Conservation (phyloP, 1,140 invertebrate species). For the Pseudobourletiella spinata region DNA sequence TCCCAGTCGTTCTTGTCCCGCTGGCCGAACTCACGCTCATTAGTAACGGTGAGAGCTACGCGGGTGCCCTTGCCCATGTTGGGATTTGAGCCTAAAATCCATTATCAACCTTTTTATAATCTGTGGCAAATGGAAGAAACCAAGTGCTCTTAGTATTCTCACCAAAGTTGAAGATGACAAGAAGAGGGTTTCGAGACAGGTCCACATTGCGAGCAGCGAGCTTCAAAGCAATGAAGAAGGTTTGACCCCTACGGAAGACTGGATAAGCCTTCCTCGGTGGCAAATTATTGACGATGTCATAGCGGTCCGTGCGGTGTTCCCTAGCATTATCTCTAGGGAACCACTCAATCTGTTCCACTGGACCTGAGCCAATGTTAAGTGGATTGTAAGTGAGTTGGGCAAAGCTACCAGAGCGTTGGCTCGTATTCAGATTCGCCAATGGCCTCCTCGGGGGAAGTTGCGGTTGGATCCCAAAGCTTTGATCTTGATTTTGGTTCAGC, state of each 20-base stretch:
- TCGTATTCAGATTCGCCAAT: neutral
- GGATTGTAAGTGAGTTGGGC: neutral
- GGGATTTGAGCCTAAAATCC: constrained; percentile 49
- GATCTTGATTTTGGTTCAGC: neutral
- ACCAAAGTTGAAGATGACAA: constrained; percentile 19
- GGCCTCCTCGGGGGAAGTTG: neutral
- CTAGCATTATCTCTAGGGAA: constrained; percentile 15
- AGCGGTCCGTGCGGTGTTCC: constrained; percentile 6
- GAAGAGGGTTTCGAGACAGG: constrained; percentile 6
- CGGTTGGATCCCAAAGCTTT: neutral
- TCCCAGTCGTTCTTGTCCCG: constrained; percentile 45
- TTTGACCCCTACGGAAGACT: constrained; percentile 13
- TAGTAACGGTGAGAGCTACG: constrained; percentile 45
- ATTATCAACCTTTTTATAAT: no score
- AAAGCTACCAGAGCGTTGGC: neutral
- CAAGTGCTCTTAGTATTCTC: no score
- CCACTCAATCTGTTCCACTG: constrained; percentile 20
- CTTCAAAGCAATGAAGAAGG: constrained; percentile 14
- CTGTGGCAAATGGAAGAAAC: no score
- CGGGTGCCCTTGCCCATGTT: constrained; percentile 52
- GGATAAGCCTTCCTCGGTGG: constrained; percentile 3
- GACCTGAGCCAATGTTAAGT: constrained; percentile 2
- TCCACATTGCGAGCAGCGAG: constrained; percentile 1
- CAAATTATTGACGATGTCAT: constrained; percentile 9
- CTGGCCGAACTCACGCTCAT: constrained; percentile 42